Base-by-base conservation (phyloP, 2,888 invertebrate species). In the Lasioglossum leucozonium region DNA sequence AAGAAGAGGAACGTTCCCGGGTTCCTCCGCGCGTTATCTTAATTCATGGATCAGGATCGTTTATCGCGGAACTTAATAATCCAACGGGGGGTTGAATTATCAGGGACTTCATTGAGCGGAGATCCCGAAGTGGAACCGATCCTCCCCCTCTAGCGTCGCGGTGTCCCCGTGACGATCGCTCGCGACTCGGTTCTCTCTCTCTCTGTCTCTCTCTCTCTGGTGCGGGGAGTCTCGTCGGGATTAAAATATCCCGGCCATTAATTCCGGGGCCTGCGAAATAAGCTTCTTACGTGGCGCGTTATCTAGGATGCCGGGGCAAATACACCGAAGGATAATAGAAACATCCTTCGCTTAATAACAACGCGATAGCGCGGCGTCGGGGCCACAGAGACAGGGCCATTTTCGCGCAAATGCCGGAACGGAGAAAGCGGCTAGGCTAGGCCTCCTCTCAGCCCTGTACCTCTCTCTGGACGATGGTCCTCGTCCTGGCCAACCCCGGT, bases 251-350 rank as follows among this genome's bases (percentile, higher is more conserved):
- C 40, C 65, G 44, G 58, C 71, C 67, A 77, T 79, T 80, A 79
- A 85, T 80, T 75, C 69, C 73, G 8, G 22, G 34, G 34, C 58
- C 75, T 47, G 72, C 79, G 75, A 85, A 80, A 72, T 85, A 87
- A 87, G 79, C 86, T 85, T 65, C 82, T 87, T 85, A 87, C 74
- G 78, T 76, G 75, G 75, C 81, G 72, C 79, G 82, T 79, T 85
- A 80, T 83, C 80, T 78, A 75, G 51, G 55, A 30, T 30, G 34
- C 18, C 18, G 47, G 69, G 44, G 79, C 80, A 85, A 87, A 86
- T 83, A 83, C 79, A 83, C 75, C 80, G 44, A 83, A 83, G 87
- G 82, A 87, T 87, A 87, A 87, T 85, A 87, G 87, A 87, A 87
- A 87, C 87, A 87, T 87, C 87, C 82, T 85, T 79, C 79, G 77